These are phyloP conservation scores for Tanytarsus gracilentus DNA, from an alignment of 2,888 invertebrate species.

Conservation along the genomic window DNA sequence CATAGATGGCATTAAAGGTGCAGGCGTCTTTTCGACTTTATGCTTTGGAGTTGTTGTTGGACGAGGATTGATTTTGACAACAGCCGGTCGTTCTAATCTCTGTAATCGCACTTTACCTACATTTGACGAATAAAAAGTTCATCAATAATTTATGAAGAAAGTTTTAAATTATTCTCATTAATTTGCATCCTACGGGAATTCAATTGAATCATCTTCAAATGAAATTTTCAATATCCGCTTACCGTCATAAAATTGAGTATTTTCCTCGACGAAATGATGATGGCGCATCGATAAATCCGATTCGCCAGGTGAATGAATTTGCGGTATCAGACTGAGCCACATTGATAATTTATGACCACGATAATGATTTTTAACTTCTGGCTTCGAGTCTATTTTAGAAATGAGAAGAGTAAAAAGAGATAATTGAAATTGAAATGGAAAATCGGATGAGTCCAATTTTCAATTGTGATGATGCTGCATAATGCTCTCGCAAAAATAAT, in stretches of 20 bases:
- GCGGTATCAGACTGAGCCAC: slow-evolving; percentile 85
- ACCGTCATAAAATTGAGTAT: slow-evolving; percentile 73
- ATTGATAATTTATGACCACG: slow-evolving; percentile 88
- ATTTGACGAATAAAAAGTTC: slow-evolving; percentile 30
- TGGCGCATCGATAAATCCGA: slow-evolving; percentile 75
- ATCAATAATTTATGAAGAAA: background rate
- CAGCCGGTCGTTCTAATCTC: slow-evolving; percentile 55
- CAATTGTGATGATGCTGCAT: background rate
- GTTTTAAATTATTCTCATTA: background rate
- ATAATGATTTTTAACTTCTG: slow-evolving; percentile 81
- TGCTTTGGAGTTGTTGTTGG: slow-evolving; percentile 42
- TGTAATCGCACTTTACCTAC: slow-evolving; percentile 69
- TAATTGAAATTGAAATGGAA: slow-evolving; percentile 32
- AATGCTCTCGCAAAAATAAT: too few species aligned
- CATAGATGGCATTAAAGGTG: slow-evolving; percentile 45
- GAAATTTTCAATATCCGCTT: slow-evolving; percentile 32
- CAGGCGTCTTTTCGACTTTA: slow-evolving; percentile 40
- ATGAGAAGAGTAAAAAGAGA: slow-evolving; percentile 26
- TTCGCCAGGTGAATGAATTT: slow-evolving; percentile 75
- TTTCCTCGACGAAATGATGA: slow-evolving; percentile 77
- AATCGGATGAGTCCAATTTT: too few species aligned
- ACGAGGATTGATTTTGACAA: slow-evolving; percentile 47
- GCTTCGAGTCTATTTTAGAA: slow-evolving; percentile 51
- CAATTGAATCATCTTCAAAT: background rate
- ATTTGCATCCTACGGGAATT: background rate